Conservation (phyloP, 2,888 invertebrate species). For the Ceraclea dissimilis region DNA sequence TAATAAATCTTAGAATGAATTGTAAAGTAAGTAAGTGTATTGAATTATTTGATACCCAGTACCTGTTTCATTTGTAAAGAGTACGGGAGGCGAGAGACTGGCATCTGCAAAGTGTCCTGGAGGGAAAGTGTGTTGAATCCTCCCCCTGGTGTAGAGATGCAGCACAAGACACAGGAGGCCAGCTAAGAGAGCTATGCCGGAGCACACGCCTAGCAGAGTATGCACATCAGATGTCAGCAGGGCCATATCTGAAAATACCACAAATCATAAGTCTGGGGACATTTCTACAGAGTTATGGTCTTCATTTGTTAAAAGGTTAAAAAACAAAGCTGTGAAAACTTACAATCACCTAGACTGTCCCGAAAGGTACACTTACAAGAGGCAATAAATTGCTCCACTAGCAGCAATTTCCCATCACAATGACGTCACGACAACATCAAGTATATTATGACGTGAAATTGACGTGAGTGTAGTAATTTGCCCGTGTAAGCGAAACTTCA, state of each 20-base stretch:
- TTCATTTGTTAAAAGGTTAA: background rate
- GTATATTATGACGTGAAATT: too few species aligned
- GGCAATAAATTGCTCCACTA: too few species aligned
- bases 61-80: slow-evolving; percentile 84
- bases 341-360: too few species aligned
- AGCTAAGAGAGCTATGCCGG: slow-evolving; percentile 78
- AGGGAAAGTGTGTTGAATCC: slow-evolving; percentile 50
- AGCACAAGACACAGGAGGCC: slow-evolving; percentile 84
- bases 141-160: slow-evolving; percentile 67
- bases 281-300: background rate
- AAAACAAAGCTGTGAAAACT: too few species aligned
- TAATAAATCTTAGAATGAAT: too few species aligned
- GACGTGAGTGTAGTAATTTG: too few species aligned
- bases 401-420: too few species aligned
- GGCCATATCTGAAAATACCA: slow-evolving; percentile 59
- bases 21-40: too few species aligned
- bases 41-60: too few species aligned
- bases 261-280: background rate
- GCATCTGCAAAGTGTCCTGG: slow-evolving; percentile 78
- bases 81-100: slow-evolving; percentile 73
- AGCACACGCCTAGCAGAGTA: slow-evolving; percentile 76
- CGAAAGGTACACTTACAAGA: too few species aligned
- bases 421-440: too few species aligned
- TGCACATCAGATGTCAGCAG: slow-evolving; percentile 79
- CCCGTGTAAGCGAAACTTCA: too few species aligned